Conservation (phyloP, 2,797 vertebrate species). For the Lemur catta region DNA sequence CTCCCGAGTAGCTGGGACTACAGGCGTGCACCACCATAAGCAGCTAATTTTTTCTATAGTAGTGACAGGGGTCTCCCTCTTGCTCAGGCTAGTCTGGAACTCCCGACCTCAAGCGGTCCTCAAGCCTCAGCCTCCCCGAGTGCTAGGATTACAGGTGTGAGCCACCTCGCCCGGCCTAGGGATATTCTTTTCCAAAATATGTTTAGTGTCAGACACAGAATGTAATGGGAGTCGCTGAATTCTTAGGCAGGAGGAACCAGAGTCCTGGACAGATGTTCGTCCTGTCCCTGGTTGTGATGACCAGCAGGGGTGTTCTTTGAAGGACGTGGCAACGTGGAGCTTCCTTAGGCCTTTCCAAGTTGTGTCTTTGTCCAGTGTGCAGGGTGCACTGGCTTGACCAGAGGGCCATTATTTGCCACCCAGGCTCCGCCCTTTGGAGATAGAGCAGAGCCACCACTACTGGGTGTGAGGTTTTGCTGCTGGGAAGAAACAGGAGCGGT, state of each 20-base stretch:
- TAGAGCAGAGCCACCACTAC: not conserved
- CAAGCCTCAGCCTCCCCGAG: no score
- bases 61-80: no score
- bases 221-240: not conserved
- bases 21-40: accelerated
- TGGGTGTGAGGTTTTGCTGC: not conserved
- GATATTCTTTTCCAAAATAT: not conserved
- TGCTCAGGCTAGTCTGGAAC: no score
- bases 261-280: not conserved
- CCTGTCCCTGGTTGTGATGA: no score
- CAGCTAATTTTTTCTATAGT: no score
- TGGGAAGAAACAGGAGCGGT: accelerated
- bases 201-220: not conserved
- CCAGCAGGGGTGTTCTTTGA: not conserved
- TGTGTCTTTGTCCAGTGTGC: not conserved
- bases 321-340: not conserved
- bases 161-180: accelerated
- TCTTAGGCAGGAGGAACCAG: not conserved
- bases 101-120: no score
- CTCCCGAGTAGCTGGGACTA: no score
- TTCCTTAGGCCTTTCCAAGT: not conserved
- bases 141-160: no score
- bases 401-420: not conserved
- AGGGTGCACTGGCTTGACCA: not conserved
- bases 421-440: not conserved